Evolutionary conservation across 2,113 vertebrate species (phyloP), one percentile per base, ranked within the genome.

Genomic region (Nothobranchius furzeri): DNA sequence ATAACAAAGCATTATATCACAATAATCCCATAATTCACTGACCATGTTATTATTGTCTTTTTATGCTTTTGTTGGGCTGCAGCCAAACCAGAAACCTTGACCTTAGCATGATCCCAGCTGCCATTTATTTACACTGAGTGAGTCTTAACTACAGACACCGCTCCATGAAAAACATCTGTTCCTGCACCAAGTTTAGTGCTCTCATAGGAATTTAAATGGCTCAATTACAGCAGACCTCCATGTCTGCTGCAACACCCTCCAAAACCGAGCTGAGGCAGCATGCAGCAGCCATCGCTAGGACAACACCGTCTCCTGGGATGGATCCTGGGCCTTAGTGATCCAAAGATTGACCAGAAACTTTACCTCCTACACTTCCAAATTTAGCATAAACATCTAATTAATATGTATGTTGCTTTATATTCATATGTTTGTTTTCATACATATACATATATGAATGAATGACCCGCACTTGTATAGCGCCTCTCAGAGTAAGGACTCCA

Each of bases 161-260:
- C 65, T 60, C 58, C 75, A 77, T 78, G 73, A 76, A 75, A 79
- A 89, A 71, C 83, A 84, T 82, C 80, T 81, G 77, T 64, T 84
- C 45, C 55, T 60, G 69, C 46, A 24, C 48, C 50, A 9, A 20
- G 64, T 55, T 73, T 69, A 71, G 47, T 53, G 73, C 68, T 74
- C 84, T 65, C 82, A 4, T 0, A 73, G 82, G 82, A 70, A 79
- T 45, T 30, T 51, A 13, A 78, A 80, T 37, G 56, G 73, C 70
- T 79, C 75, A 68, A 73, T 75, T 87, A 78, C 70, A 70, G 63
- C 81, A 64, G 43, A 75, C 68, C 68, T 37, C 51, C 45, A 11
- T 30, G 53, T 75, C 57, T 71, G 64, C 65, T 64, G 68, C 61
- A 13, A 52, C 60, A 12, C 63, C 69, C 66, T 74, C 75, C 66